Evolutionary conservation across 2,797 vertebrate genomes (phyloP).

Genomic region (Coracias cyanogaster): DNA sequence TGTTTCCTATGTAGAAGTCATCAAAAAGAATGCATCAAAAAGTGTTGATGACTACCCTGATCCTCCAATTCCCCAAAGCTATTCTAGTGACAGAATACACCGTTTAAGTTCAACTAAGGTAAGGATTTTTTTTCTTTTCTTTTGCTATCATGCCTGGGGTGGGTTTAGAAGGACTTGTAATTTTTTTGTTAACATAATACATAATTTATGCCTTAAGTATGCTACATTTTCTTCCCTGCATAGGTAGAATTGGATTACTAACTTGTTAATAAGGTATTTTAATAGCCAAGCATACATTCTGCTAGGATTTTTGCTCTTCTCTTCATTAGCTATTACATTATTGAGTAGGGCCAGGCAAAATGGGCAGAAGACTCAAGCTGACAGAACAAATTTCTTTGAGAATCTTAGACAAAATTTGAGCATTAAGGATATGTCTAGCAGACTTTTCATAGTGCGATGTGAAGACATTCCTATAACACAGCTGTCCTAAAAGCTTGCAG

Average conservation of each 20-base stretch:
- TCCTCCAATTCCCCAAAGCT: conserved; percentile 82
- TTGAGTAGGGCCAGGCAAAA: background rate
- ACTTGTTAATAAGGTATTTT: background rate
- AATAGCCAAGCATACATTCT: background rate
- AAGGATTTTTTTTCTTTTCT: conserved; percentile 56
- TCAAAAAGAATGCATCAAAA: conserved; percentile 89
- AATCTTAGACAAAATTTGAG: background rate
- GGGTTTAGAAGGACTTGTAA: background rate
- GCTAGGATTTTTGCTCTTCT: background rate
- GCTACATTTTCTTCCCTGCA: background rate
- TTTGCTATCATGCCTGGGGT: background rate
- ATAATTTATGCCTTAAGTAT: background rate
- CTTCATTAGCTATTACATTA: background rate
- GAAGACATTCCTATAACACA: background rate
- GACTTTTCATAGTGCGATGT: background rate
- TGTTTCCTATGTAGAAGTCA: conserved; percentile 92
- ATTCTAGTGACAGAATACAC: conserved; percentile 86
- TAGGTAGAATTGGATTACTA: background rate
- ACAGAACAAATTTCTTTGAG: background rate
- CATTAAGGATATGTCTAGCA: background rate
- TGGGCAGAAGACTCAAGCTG: background rate
- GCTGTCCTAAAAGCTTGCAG: background rate
- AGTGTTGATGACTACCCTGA: conserved; percentile 85
- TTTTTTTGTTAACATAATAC: background rate
- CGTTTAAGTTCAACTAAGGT: conserved; percentile 88